A percentile compares a stretch with the other conserved stretches of the same genome.
These are phyloP conservation scores for Micropterix aruncella DNA, from an alignment of 2,888 invertebrate genomes.

Conservation along the genomic window DNA sequence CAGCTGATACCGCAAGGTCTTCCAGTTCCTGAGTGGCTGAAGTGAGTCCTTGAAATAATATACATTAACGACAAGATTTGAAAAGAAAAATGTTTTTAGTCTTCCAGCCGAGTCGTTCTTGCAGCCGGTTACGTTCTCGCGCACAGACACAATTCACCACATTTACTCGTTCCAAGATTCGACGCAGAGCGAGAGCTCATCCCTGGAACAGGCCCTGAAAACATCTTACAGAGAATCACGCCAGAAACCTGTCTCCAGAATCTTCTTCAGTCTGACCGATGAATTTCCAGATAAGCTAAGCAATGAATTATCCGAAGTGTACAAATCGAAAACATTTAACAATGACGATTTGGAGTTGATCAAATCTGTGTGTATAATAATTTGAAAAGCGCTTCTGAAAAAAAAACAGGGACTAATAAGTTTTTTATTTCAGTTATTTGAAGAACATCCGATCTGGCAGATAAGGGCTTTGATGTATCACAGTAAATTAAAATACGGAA, in stretches of 20 bases:
- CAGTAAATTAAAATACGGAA: slow-evolving; percentile 43
- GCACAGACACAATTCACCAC: slow-evolving; percentile 48
- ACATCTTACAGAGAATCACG: slow-evolving; percentile 37
- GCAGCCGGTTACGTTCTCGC: slow-evolving; percentile 65
- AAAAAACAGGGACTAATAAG: background rate
- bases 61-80: too few species aligned
- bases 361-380: too few species aligned
- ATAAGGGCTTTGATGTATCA: slow-evolving; percentile 56
- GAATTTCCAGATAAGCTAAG: slow-evolving; percentile 48
- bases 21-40: slow-evolving; percentile 42
- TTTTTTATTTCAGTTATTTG: slow-evolving; percentile 47
- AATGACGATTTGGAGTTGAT: slow-evolving; percentile 32
- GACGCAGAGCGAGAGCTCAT: slow-evolving; percentile 22
- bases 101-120: slow-evolving; percentile 43
- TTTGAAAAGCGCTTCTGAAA: too few species aligned
- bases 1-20: slow-evolving; percentile 14
- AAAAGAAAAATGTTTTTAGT: slow-evolving; percentile 1
- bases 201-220: slow-evolving; percentile 21
- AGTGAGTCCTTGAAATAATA: slow-evolving; percentile 18
- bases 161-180: slow-evolving; percentile 21
- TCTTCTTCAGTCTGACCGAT: slow-evolving; percentile 45
- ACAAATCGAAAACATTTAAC: slow-evolving; percentile 26
- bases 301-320: slow-evolving; percentile 39
- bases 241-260: slow-evolving; percentile 43
- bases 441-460: slow-evolving; percentile 83